Base-by-base conservation (phyloP, 2,113 vertebrate genomes). In the Erpornis zantholeuca region DNA sequence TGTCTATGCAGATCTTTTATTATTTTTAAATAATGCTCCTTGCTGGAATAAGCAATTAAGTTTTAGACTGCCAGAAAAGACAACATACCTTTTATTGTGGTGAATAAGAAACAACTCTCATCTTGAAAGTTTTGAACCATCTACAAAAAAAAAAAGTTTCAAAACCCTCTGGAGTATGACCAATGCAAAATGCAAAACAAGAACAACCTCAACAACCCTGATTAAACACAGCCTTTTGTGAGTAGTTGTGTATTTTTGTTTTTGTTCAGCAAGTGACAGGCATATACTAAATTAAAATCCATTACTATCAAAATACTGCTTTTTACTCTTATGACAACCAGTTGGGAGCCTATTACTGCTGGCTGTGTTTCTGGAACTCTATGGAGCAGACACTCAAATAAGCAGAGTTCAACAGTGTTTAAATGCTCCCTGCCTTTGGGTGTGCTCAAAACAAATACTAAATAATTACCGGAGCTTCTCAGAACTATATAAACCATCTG, bases 71-170 rank as follows among this genome's bases (percentile, higher is more conserved):
- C 36, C 27, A 72, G 31, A 71, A 93, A 92, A 53, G 52, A 27
- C 17, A 80, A 81, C 66, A 20, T 97, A 99, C 99, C 99, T 99
- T 99, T 99, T 96, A 99, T 97, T 88, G 98, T 98, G 97, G 98
- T 98, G 97, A 99, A 98, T 96, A 99, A 97, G 98, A 99, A 99
- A 96, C 99, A 99, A 97, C 98, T 99, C 97, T 99, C 99, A 92
- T 99, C 99, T 82, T 98, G 98, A 96, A 99, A 98, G 97, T 99
- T 99, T 93, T 99, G 99, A 98, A 99, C 99, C 99, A 99, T 99
- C 99, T 99, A 86, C 52, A 56, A 44, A 60, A 65, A 27, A 86
- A 36, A 36, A 47, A 40, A 68, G 35, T 40, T 87, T 23, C 65
- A 33, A 89, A 82, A 69, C 33, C 14, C 28, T 65, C 15, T 59